Evolutionary conservation across 2,888 invertebrate genomes (phyloP), one percentile per base, ranked within the genome.

Genomic region (Spodoptera exigua): DNA sequence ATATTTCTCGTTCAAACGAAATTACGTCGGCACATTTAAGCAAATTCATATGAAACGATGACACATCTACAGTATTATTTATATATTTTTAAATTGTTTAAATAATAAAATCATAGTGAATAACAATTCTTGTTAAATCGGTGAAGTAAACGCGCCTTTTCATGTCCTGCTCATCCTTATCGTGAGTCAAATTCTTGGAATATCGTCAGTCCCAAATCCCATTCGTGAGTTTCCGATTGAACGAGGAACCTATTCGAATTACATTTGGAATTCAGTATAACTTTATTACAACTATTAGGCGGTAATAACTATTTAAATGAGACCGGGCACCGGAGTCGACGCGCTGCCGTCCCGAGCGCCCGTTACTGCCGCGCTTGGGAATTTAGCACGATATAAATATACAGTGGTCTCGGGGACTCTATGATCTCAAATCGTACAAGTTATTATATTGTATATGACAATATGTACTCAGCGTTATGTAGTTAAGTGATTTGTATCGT

Each of bases 201-300:
- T 60, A 54, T 60, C 46, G 43, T 48, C 46, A 55, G 47, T 52
- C 45, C 46, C 43, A 54, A 59, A 21, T 48, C 44, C 36, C 35
- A 16, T 39, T 37, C 32, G 47, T 45, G 61, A 49, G 36, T 39
- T 57, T 48, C 43, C 51, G 34, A 60, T 65, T 44, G 45, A 32
- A 37, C 39, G 43, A 37, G 61, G 43, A 54, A 44, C 44, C 61
- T 59, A 62, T 61, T 68, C 61, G 49, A 66, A 70, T 68, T 54
- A 59, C 49, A 55, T 62, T 70, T 18, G 57, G 43, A 52, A 54
- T 62, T 57, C 44, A 45, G 47, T 61, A 48, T 67, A 67, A 67
- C 40, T 70, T 74, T 67, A 74, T 65, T 61, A 63, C 59, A 57
- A 61, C 70, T 59, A 52, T 58, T 58, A 65, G 16, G 40, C 4